A percentile compares a stretch with the other conserved stretches of the same genome.
Conservation (phyloP, 2,888 invertebrate genomes). For the Cartodere bifasciata region DNA sequence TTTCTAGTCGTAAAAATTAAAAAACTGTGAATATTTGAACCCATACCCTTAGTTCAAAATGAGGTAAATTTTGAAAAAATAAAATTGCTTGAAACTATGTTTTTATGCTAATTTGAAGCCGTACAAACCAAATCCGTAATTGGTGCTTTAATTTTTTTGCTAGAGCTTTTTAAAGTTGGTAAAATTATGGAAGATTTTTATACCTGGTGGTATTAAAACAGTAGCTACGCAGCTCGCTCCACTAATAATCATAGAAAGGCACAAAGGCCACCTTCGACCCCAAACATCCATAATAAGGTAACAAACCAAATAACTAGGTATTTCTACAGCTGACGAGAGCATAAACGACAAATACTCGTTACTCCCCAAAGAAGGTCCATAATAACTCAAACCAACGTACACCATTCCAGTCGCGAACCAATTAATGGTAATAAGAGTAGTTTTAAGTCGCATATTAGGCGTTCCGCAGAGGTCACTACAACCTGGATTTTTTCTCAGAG, state of each 20-base stretch:
- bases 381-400: constrained; percentile 83
- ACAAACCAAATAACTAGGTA: constrained; percentile 77
- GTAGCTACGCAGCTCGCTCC: constrained; percentile 78
- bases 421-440: constrained; percentile 70
- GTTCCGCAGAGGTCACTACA: constrained; percentile 60
- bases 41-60: too few relatives aligned
- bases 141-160: too few relatives aligned
- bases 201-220: constrained; percentile 68
- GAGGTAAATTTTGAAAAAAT: too few relatives aligned
- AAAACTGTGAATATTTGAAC: too few relatives aligned
- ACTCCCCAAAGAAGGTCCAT: constrained; percentile 76
- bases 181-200: too few relatives aligned
- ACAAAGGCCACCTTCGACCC: constrained; percentile 80
- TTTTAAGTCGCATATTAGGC: constrained; percentile 82
- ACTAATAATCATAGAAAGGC: constrained; percentile 71
- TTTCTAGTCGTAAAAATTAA: too few relatives aligned
- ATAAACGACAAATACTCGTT: constrained; percentile 84
- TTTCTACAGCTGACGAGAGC: constrained; percentile 74
- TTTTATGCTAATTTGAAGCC: too few relatives aligned
- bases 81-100: too few relatives aligned
- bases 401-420: constrained; percentile 92
- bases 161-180: too few relatives aligned
- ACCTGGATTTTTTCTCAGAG: constrained; percentile 39
- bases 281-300: constrained; percentile 83
- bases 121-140: too few relatives aligned